Evolutionary conservation across 2,888 invertebrate genomes (phyloP).

Genomic region (Sericinus montela): DNA sequence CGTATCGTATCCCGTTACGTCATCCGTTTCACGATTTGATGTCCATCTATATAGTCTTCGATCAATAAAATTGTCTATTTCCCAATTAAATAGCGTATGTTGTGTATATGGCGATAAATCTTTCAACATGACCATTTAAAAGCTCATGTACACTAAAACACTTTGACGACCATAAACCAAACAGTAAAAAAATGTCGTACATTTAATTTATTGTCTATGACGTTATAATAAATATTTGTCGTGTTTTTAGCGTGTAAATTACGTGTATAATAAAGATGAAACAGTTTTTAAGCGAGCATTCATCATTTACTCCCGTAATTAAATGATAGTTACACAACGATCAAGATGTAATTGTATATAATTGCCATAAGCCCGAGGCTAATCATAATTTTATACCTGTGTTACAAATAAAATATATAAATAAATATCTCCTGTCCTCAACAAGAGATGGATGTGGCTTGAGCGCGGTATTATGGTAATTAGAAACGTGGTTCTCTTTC

Average conservation of each 20-base stretch:
- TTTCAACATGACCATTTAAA: slow-evolving; percentile 12
- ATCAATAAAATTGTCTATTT: slow-evolving; percentile 21
- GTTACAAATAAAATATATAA: slow-evolving; percentile 38
- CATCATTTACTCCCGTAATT: slow-evolving; percentile 39
- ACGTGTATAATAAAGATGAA: not conserved
- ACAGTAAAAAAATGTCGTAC: slow-evolving; percentile 3
- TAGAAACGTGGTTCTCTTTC: slow-evolving; percentile 17
- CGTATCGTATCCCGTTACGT: slow-evolving; percentile 35
- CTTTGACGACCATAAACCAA: slow-evolving; percentile 17
- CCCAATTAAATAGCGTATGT: slow-evolving; percentile 22
- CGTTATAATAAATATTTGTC: not conserved
- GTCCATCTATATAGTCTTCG: slow-evolving; percentile 4
- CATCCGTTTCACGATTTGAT: slow-evolving; percentile 25
- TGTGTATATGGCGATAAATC: slow-evolving; percentile 16
- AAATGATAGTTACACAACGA: slow-evolving; percentile 55
- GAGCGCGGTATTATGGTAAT: slow-evolving; percentile 23
- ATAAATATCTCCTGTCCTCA: not conserved
- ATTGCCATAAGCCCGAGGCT: slow-evolving; percentile 45
- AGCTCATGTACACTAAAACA: slow-evolving; percentile 16
- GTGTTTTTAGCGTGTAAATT: slow-evolving; percentile 2
- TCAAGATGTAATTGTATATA: slow-evolving; percentile 58
- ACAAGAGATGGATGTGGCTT: slow-evolving; percentile 24
- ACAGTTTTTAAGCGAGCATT: not conserved
- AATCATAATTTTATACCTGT: slow-evolving; percentile 50
- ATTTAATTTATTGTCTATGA: slow-evolving; percentile 9